Evolutionary conservation across 2,888 invertebrate species (phyloP).

Genomic region (Chalcis sispes): DNA sequence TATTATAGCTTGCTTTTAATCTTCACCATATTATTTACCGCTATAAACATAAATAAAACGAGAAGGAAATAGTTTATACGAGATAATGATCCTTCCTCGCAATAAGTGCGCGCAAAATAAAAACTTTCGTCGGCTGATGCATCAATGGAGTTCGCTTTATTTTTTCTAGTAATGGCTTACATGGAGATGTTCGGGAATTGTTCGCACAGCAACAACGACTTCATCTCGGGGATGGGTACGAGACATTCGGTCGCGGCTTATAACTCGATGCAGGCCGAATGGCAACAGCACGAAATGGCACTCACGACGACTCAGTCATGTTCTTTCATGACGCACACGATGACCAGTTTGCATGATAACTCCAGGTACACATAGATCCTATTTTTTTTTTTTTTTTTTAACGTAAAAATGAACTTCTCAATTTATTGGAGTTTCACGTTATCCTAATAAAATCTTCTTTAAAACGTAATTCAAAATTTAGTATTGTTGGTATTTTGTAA

Average conservation of each 20-base stretch:
- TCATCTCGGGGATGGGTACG: slow-evolving; percentile 83
- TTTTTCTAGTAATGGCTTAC: slow-evolving; percentile 90
- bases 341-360: slow-evolving; percentile 71
- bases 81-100: neutral
- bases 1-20: slow-evolving; percentile 41
- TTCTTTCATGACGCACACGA: slow-evolving; percentile 77
- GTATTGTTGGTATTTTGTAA: no score
- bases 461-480: no score
- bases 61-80: neutral
- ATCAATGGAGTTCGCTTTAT: neutral
- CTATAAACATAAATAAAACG: neutral
- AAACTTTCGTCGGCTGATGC: neutral
- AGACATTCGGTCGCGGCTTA: slow-evolving; percentile 92
- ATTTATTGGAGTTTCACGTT: no score
- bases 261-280: slow-evolving; percentile 80
- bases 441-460: no score
- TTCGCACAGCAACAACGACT: slow-evolving; percentile 85
- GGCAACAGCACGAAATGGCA: slow-evolving; percentile 77
- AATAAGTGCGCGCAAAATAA: no score
- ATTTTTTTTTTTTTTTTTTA: neutral
- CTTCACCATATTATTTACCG: slow-evolving; percentile 20
- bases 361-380: slow-evolving; percentile 67
- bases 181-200: slow-evolving; percentile 97
- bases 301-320: slow-evolving; percentile 80
- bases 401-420: no score